Percentiles rank a stretch among this genome's conserved stretches.
Evolutionary conservation across 2,113 vertebrate species (phyloP).

Genomic region (Dolichallabes microphthalmus): DNA sequence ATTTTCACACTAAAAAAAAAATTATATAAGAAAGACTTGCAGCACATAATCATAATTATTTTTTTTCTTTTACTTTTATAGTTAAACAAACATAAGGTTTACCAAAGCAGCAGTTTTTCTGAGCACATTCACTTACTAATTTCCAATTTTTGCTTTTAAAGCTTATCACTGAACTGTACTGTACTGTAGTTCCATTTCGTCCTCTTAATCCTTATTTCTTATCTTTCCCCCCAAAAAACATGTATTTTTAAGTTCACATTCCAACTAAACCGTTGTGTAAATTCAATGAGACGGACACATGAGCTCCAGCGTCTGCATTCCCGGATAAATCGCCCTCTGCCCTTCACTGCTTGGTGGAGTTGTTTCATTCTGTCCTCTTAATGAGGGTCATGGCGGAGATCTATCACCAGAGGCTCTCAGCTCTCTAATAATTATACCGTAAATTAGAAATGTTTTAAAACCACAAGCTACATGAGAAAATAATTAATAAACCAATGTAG

Average conservation of each 20-base stretch:
- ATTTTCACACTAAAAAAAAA: background rate
- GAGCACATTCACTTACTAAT: background rate
- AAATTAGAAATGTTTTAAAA: slow-evolving; percentile 19
- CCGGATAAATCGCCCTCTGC: background rate
- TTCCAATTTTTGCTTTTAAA: background rate
- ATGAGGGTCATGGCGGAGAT: slow-evolving; percentile 16
- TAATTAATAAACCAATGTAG: background rate
- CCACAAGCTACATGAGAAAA: background rate
- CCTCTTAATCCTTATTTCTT: slow-evolving; percentile 11
- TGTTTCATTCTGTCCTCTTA: slow-evolving; percentile 7
- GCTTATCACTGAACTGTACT: background rate
- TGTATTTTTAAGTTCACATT: background rate
- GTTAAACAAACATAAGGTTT: background rate
- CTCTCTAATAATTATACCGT: slow-evolving; percentile 9
- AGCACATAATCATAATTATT: background rate
- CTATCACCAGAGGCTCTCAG: background rate
- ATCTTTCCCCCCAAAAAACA: background rate
- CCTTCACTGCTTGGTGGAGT: background rate
- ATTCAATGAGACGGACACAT: background rate
- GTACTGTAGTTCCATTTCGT: background rate
- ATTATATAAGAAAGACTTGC: background rate
- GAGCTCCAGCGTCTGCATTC: background rate
- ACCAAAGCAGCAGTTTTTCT: too few relatives aligned
- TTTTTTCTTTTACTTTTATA: background rate
- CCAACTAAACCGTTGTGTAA: background rate